These are phyloP conservation scores for Danio rerio DNA, from an alignment of 2,113 vertebrate genomes.

Conservation along the genomic window DNA sequence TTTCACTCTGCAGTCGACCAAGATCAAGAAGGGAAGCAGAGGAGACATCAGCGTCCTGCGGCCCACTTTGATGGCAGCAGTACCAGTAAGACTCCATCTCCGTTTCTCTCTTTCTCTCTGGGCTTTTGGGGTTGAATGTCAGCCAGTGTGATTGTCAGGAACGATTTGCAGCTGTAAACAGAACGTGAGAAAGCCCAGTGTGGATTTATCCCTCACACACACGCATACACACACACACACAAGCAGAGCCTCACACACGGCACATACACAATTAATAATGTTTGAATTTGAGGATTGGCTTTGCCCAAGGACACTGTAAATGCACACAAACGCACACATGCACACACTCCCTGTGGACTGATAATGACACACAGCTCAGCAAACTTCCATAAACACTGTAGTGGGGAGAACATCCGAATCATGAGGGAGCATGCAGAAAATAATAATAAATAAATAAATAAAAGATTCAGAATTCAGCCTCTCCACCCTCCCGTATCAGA, in stretches of 20 bases:
- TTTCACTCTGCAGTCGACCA: constrained; percentile 83
- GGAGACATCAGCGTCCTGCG: constrained; percentile 88
- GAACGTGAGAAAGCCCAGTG: constrained; percentile 79
- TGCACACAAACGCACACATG: neutral
- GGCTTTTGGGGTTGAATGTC: constrained; percentile 64
- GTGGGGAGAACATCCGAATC: constrained; percentile 6
- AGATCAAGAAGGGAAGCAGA: constrained; percentile 96
- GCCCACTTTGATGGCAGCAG: constrained; percentile 94
- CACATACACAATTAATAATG: constrained; percentile 19
- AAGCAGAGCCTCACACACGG: neutral
- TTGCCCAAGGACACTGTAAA: neutral
- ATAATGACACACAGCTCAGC: neutral
- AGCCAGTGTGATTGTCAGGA: constrained; percentile 70
- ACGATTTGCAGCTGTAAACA: constrained; percentile 78
- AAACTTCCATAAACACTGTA: constrained; percentile 35
- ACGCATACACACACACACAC: constrained; percentile 47
- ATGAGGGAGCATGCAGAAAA: neutral
- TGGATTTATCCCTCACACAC: constrained; percentile 70
- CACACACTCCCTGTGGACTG: constrained; percentile 15
- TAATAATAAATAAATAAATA: neutral
- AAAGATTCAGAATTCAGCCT: neutral
- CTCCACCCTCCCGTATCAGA: neutral
- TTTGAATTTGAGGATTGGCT: neutral
- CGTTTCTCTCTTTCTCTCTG: constrained; percentile 22
- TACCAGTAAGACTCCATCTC: constrained; percentile 81